Percentiles rank a stretch among this genome's conserved stretches.
These are phyloP conservation scores for Siniperca obscura DNA, from an alignment of 2,797 vertebrate genomes.

Conservation along the genomic window DNA sequence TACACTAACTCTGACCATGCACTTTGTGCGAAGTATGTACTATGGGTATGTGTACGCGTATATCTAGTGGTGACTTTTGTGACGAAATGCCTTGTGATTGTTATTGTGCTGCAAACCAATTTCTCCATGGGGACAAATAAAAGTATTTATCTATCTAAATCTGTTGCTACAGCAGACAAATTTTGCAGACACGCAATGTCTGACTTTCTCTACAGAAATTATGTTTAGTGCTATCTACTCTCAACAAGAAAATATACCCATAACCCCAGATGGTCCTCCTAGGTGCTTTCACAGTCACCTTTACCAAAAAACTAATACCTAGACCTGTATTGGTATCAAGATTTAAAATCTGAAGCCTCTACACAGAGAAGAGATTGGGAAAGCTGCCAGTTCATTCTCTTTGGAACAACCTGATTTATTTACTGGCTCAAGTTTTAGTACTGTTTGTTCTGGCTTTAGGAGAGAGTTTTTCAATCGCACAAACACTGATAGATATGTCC, in stretches of 20 bases:
- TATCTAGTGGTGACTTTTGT: too few species aligned
- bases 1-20: not conserved
- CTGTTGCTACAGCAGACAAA: not conserved
- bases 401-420: slow-evolving; percentile 59
- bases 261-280: slow-evolving; percentile 5
- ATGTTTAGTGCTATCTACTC: not conserved
- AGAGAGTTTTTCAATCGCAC: slow-evolving; percentile 17
- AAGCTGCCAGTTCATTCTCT: slow-evolving; percentile 52
- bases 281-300: slow-evolving; percentile 28
- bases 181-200: not conserved
- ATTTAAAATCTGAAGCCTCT: slow-evolving; percentile 47
- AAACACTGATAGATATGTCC: slow-evolving; percentile 5
- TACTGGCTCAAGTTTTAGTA: slow-evolving; percentile 47
- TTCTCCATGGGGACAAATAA: too few species aligned
- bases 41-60: too few species aligned
- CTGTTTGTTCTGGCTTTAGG: slow-evolving; percentile 52
- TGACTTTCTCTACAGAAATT: not conserved
- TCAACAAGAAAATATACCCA: slow-evolving; percentile 11
- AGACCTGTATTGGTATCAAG: slow-evolving; percentile 46
- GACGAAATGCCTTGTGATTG: too few species aligned
- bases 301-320: slow-evolving; percentile 30
- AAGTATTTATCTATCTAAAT: not conserved
- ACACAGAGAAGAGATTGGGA: slow-evolving; percentile 42
- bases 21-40: not conserved
- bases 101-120: too few species aligned